A percentile compares a stretch with the other conserved stretches of the same genome.
These are phyloP conservation scores for Herminia tarsipennalis DNA, from an alignment of 2,888 invertebrate genomes.

Conservation along the genomic window DNA sequence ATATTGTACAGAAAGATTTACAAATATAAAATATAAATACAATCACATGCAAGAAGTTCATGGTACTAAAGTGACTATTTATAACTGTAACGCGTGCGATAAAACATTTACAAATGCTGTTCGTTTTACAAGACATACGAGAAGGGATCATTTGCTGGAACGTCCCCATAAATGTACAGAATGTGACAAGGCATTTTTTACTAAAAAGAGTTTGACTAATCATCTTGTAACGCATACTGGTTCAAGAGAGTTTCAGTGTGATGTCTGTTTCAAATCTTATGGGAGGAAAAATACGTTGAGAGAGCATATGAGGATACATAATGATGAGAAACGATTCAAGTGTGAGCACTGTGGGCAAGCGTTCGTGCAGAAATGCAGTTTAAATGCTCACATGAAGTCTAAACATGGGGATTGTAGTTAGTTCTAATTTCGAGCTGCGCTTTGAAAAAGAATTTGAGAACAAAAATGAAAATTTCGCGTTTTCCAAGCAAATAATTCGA, in stretches of 20 bases:
- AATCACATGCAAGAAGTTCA: conserved; percentile 60
- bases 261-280: conserved; percentile 61
- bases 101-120: conserved; percentile 73
- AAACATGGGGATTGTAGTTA: conserved; percentile 21
- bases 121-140: conserved; percentile 60
- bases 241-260: conserved; percentile 58
- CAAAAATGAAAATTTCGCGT: no score
- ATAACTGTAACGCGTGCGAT: conserved; percentile 75
- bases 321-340: conserved; percentile 47
- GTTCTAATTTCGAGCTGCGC: no score
- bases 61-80: conserved; percentile 43
- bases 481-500: no score
- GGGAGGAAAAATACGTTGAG: conserved; percentile 44
- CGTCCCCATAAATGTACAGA: conserved; percentile 31
- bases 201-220: conserved; percentile 55
- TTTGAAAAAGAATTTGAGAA: no score
- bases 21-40: conserved; percentile 53
- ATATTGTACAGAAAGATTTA: conserved; percentile 61
- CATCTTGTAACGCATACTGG: conserved; percentile 70
- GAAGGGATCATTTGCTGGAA: conserved; percentile 56
- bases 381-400: conserved; percentile 48
- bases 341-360: conserved; percentile 49
- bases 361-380: conserved; percentile 58
- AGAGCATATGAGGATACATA: conserved; percentile 56
- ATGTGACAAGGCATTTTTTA: conserved; percentile 26